Evolutionary conservation across 2,888 invertebrate genomes (phyloP), one percentile per base, ranked within the genome.

Genomic region (Tetranychus piercei): DNA sequence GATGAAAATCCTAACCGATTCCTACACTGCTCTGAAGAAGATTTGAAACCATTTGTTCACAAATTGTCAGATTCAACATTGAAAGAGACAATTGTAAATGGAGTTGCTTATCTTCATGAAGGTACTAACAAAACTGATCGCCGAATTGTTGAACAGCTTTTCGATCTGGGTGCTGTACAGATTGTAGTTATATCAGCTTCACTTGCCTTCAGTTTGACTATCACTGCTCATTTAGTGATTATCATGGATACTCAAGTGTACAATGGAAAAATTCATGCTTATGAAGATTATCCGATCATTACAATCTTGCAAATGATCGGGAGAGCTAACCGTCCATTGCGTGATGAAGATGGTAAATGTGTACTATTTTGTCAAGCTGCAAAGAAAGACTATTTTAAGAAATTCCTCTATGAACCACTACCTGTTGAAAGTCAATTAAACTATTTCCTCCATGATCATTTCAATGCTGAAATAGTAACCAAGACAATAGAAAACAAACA

Each of bases 401-500:
- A 99, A 82, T 92, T 99, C 82, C 85, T 99, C 73, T 94, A 93
- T 82, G 97, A 99, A 82, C 94, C 96, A 1, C 83, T 99, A 75
- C 97, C 97, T 0, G 89, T 97, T 0, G 97, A 97, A 86, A 96
- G 95, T 78, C 97, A 99, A 83, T 85, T 99, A 79, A 97, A 99
- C 85, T 97, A 97, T 81, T 88, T 94, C 77, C 86, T 99, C 3
- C 97, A 99, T 83, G 99, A 99, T 84, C 99, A 99, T 84, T 94
- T 99, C 83, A 99, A 99, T 84, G 99, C 99, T 0, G 99, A 99
- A 85, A 95, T 99, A 75, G 97, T 99, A 0, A 99, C 99, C 0
- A 97, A 97, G 83, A 99, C 97, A 0, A 94, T 99, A 79, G 99
- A 99, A 84, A 99, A 99, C 85, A 99, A 99, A 81, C 99, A 99